Percentiles rank a stretch among this genome's conserved stretches.
Conservation (phyloP, 2,113 vertebrate species). For the Pholis gunnellus region DNA sequence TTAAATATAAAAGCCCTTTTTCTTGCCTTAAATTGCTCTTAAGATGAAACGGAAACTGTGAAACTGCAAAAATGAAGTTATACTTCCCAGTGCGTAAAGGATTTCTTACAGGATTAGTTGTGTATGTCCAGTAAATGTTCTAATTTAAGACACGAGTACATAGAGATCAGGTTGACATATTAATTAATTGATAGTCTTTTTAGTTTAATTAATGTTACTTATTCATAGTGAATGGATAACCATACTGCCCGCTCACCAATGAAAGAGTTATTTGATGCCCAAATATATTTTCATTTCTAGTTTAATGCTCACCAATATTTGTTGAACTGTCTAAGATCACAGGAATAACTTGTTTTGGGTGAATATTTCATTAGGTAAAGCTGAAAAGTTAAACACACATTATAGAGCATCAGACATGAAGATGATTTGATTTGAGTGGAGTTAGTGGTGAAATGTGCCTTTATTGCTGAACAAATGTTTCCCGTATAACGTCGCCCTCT, state of each 20-base stretch:
- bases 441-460: neutral
- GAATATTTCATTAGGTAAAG: neutral
- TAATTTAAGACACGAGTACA: slow-evolving; percentile 9
- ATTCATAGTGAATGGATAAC: neutral
- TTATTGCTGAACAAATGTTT: slow-evolving; percentile 1
- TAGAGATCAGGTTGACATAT: slow-evolving; percentile 5
- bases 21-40: slow-evolving; percentile 8
- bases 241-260: neutral
- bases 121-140: neutral
- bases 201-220: neutral
- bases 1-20: neutral
- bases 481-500: neutral
- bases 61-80: slow-evolving; percentile 29
- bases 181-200: neutral
- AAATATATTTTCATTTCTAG: neutral
- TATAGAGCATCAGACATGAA: neutral
- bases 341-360: slow-evolving; percentile 15
- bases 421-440: neutral
- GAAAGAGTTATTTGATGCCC: neutral
- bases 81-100: neutral
- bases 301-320: slow-evolving; percentile 5
- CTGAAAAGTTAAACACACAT: neutral
- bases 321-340: slow-evolving; percentile 30
- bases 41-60: slow-evolving; percentile 43
- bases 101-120: slow-evolving; percentile 1